Base-by-base conservation (phyloP, 2,797 vertebrate genomes). In the Danio albolineatus region DNA sequence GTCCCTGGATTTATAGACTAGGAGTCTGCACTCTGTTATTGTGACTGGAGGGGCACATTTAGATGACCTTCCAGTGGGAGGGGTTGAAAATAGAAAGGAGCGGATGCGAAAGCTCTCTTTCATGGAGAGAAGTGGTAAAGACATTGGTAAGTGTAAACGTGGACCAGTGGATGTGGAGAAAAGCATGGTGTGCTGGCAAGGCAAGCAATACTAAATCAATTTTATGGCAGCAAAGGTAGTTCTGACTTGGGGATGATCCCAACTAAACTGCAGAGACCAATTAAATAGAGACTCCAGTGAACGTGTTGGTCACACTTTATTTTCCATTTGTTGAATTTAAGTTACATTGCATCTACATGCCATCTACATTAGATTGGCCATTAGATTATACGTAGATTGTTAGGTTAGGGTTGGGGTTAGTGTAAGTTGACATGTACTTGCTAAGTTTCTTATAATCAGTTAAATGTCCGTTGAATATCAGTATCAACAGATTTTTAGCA, bases 1-100 rank as follows among this genome's bases (percentile, higher is more conserved):
- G 6, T 72, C 53, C 16, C 66, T 65, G 43, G 54, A 81, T 84
- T 78, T 81, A 84, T 81, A 66, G 59, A 46, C 61, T 62, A 43
- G 21, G 48, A 43, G 38, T 39, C 69, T 65, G n/a, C 70, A 43
- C 46, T 74, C 56, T 78, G 56, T 70, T 78, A 73, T 67, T 60
- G 17, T 64, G 54, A 62, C 56, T 81, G 39, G n/a, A 73, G 28
- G 64, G 36, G 73, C 44, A 60, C 10, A 38, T 49, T 80, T 54
- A 54, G 39, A 67, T 69, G 69, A 81, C 79, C 79, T 74, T 59
- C 28, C 57, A 53, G 53, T 4, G 6, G 44, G 57, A 67, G 60
- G 3, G 7, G 28, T 76, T 77, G 44, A 59, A 76, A 76, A 76
- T 41, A 76, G 74, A 77, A 77, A 57, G 59, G 19, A 28, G 1